A percentile compares a stretch with the other conserved stretches of the same genome.
phyloP scores from a whole-genome alignment of 2,888 invertebrate genomes.

The Drosophila picticornis region DNA sequence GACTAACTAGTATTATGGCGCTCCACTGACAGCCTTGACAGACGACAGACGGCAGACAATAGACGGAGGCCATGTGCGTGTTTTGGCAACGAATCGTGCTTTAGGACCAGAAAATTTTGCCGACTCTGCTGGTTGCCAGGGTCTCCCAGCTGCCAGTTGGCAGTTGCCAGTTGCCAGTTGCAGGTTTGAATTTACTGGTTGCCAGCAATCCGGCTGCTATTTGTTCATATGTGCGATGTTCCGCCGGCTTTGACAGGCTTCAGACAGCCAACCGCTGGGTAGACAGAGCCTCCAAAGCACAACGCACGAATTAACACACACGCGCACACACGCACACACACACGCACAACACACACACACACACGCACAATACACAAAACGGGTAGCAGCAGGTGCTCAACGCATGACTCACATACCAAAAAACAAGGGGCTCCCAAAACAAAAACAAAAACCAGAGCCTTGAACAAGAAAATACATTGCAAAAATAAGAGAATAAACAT shows the following conservation, averaged over 20 bases:
- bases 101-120: conserved; percentile 55
- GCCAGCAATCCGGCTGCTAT: conserved; percentile 22
- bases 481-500: conserved; percentile 23
- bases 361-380: conserved; percentile 31
- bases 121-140: conserved; percentile 39
- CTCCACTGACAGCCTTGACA: conserved; percentile 21
- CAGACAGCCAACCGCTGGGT: conserved; percentile 46
- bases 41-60: neutral
- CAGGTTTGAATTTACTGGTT: conserved; percentile 18
- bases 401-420: conserved; percentile 71
- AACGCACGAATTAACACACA: conserved; percentile 74
- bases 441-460: conserved; percentile 28
- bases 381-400: conserved; percentile 69
- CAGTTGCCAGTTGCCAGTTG: conserved; percentile 6
- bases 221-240: conserved; percentile 50
- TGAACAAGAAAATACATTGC: conserved; percentile 33
- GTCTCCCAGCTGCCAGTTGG: conserved; percentile 4
- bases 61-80: conserved; percentile 31
- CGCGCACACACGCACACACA: conserved; percentile 12
- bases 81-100: conserved; percentile 58
- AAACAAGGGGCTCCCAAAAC: conserved; percentile 30
- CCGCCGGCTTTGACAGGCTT: conserved; percentile 62
- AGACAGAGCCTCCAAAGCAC: conserved; percentile 44
- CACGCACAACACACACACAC: neutral
- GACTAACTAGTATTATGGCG: conserved; percentile 47